Percentiles rank a stretch among this genome's conserved stretches.
These are phyloP conservation scores for Pandion haliaetus DNA, from an alignment of 2,113 vertebrate genomes.

Conservation along the genomic window DNA sequence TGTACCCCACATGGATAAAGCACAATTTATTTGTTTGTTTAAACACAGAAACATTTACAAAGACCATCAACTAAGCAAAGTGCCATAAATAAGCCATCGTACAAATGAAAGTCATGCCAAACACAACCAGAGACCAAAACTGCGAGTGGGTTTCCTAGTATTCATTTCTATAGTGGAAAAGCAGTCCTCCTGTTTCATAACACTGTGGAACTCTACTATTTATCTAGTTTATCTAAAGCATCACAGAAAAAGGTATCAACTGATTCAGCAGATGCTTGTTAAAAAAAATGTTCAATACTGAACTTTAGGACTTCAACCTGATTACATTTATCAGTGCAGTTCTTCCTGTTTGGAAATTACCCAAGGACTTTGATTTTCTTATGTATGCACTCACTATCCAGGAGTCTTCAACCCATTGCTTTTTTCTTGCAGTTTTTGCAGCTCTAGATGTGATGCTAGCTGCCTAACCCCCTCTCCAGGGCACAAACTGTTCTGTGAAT, in stretches of 20 bases:
- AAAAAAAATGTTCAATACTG: neutral
- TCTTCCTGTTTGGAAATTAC: neutral
- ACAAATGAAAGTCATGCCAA: neutral
- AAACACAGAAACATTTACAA: neutral
- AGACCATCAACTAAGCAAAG: neutral
- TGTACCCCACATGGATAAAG: accelerated
- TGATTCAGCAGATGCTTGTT: neutral
- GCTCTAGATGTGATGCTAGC: neutral
- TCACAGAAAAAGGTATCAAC: neutral
- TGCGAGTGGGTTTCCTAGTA: neutral
- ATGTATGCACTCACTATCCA: neutral
- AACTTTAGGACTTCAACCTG: neutral
- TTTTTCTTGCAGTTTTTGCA: neutral
- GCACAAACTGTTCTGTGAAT: conserved; percentile 16
- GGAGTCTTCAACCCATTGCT: neutral
- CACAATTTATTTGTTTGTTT: neutral
- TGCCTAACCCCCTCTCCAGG: neutral
- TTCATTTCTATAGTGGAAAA: neutral
- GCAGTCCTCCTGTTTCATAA: neutral
- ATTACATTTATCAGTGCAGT: neutral
- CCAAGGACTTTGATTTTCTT: neutral
- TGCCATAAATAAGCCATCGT: neutral
- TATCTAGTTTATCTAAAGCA: neutral
- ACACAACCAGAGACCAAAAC: neutral
- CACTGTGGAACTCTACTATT: neutral